Evolutionary conservation across 2,888 invertebrate species (phyloP).

Genomic region (Eurytoma californica): DNA sequence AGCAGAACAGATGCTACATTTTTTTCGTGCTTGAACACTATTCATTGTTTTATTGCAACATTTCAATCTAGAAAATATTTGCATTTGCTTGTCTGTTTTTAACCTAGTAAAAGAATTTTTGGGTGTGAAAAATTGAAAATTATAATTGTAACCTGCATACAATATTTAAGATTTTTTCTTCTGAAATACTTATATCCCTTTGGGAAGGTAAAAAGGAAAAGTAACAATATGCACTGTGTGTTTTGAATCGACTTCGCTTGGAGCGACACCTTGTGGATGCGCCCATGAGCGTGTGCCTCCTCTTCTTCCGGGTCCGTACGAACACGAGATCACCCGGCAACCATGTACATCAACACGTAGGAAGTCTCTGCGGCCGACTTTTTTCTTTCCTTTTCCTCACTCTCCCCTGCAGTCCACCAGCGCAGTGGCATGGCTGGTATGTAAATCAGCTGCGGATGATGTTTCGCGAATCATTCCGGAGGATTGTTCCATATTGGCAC

Average conservation of each 20-base stretch:
- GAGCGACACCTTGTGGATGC: constrained; percentile 72
- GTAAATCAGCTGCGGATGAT: constrained; percentile 65
- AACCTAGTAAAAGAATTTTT: not conserved
- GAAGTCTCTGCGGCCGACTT: not conserved
- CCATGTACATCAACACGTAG: constrained; percentile 48
- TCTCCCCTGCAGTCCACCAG: constrained; percentile 37
- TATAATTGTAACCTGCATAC: not conserved
- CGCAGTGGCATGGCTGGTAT: constrained; percentile 67
- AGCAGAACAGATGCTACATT: constrained; percentile 19
- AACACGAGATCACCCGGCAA: constrained; percentile 57
- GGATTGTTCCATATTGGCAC: constrained; percentile 37
- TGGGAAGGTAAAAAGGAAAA: not conserved
- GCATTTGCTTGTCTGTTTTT: not conserved
- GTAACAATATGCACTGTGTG: constrained; percentile 16
- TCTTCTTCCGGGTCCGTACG: constrained; percentile 69
- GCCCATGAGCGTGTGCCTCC: constrained; percentile 57
- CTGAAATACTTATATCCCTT: too few relatives aligned
- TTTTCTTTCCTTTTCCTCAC: constrained; percentile 12
- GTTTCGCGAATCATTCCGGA: constrained; percentile 54
- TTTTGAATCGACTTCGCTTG: constrained; percentile 65
- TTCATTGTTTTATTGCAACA: not conserved
- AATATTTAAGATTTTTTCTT: too few relatives aligned
- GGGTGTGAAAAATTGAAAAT: not conserved
- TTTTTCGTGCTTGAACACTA: not conserved
- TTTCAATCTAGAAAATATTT: too few relatives aligned